A percentile compares a stretch with the other conserved stretches of the same genome.
These are phyloP conservation scores for Crotalus helleri DNA, from an alignment of 2,113 vertebrate species.

Conservation along the genomic window DNA sequence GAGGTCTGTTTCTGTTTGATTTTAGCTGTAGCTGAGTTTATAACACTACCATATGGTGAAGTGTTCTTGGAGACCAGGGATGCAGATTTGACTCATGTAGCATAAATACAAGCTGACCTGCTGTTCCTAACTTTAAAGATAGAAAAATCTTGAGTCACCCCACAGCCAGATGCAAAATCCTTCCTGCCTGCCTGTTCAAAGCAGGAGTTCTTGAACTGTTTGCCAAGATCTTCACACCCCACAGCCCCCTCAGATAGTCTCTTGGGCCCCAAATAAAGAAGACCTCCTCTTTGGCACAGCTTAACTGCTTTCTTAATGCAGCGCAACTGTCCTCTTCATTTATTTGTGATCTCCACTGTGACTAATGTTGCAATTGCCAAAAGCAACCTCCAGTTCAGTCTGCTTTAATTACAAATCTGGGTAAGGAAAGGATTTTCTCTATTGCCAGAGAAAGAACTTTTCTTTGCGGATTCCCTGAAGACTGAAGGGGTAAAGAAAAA, in stretches of 20 bases:
- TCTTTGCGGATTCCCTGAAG: not conserved
- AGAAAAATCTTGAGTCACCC: not conserved
- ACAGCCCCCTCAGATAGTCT: not conserved
- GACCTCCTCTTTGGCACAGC: not conserved
- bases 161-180: not conserved
- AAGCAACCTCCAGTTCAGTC: not conserved
- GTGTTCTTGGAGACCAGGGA: not conserved
- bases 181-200: not conserved
- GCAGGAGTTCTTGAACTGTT: not conserved
- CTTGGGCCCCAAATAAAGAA: not conserved
- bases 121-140: not conserved
- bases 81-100: not conserved
- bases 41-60: not conserved
- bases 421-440: not conserved
- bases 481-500: not conserved
- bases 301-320: slow-evolving; percentile 10
- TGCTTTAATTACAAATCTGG: not conserved
- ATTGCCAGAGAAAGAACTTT: not conserved
- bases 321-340: not conserved
- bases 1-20: not conserved
- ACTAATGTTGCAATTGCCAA: not conserved
- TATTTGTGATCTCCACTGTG: not conserved
- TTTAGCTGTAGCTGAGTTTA: not conserved
- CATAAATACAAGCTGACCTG: slow-evolving; percentile 15
- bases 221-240: slow-evolving; percentile 11